These are phyloP conservation scores for Balaeniceps rex DNA, from an alignment of 2,113 vertebrate species.

Conservation along the genomic window DNA sequence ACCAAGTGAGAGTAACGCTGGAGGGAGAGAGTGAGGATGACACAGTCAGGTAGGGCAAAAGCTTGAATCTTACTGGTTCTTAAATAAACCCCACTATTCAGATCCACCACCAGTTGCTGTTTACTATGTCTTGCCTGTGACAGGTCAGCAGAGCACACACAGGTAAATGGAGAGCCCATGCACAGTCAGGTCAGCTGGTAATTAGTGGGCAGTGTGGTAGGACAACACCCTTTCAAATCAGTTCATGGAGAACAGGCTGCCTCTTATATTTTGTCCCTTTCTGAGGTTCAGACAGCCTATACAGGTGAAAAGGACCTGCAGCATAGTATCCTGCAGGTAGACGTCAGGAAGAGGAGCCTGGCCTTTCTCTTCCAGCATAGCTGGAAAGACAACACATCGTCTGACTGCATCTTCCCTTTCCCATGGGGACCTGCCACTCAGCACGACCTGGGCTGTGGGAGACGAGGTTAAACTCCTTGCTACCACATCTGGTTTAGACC, in stretches of 20 bases:
- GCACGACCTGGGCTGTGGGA: fast-evolving
- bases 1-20: fast-evolving
- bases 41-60: background rate
- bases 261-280: background rate
- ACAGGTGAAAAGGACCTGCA: background rate
- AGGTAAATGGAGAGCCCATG: background rate
- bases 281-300: background rate
- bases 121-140: background rate
- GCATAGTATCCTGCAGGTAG: background rate
- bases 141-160: background rate
- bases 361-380: background rate
- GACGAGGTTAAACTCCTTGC: background rate
- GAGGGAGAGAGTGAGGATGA: background rate
- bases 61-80: background rate
- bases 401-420: background rate
- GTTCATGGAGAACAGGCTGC: background rate
- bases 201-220: background rate
- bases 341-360: background rate
- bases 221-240: background rate
- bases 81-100: background rate
- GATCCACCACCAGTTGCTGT: background rate
- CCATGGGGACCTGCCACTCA: background rate
- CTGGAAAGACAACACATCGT: background rate
- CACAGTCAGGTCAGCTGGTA: background rate
- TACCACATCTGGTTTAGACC: background rate